A percentile compares a stretch with the other conserved stretches of the same genome.
phyloP scores from a whole-genome alignment of 2,797 vertebrate genomes.

The Crenuchus spilurus region DNA sequence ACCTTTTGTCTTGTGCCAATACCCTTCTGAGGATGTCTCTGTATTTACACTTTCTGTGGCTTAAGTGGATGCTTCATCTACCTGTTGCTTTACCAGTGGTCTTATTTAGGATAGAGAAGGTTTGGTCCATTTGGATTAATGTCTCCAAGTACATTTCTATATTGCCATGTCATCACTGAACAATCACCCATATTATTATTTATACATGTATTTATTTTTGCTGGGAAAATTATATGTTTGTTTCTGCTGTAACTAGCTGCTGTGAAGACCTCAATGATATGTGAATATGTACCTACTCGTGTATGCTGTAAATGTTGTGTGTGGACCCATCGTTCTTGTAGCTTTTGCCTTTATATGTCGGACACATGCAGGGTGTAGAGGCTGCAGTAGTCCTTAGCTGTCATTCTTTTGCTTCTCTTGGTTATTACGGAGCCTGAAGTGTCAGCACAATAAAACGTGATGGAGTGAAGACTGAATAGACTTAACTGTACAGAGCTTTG shows the following conservation, averaged over 20 bases:
- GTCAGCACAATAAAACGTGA: neutral
- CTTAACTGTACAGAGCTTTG: too few species aligned
- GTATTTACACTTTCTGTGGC: neutral
- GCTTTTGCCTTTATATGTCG: neutral
- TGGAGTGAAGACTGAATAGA: neutral
- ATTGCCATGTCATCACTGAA: neutral
- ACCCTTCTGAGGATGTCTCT: neutral
- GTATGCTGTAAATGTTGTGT: neutral
- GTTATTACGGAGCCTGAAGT: neutral
- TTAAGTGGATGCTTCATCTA: neutral
- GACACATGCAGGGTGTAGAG: neutral
- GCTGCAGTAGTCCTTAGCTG: neutral
- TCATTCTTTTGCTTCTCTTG: neutral
- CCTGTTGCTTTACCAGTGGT: neutral
- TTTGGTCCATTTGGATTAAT: neutral
- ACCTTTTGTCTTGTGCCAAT: slow-evolving; percentile 15
- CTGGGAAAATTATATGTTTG: neutral
- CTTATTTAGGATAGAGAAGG: neutral
- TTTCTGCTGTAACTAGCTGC: slow-evolving; percentile 16
- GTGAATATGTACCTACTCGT: neutral
- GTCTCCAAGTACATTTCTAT: neutral
- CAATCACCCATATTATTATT: neutral
- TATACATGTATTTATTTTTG: neutral
- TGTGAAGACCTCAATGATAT: neutral
- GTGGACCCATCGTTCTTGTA: slow-evolving; percentile 1